A percentile compares a stretch with the other conserved stretches of the same genome.
phyloP scores from a whole-genome alignment of 2,113 vertebrate genomes.

The Poeciliopsis turrubarensis region DNA sequence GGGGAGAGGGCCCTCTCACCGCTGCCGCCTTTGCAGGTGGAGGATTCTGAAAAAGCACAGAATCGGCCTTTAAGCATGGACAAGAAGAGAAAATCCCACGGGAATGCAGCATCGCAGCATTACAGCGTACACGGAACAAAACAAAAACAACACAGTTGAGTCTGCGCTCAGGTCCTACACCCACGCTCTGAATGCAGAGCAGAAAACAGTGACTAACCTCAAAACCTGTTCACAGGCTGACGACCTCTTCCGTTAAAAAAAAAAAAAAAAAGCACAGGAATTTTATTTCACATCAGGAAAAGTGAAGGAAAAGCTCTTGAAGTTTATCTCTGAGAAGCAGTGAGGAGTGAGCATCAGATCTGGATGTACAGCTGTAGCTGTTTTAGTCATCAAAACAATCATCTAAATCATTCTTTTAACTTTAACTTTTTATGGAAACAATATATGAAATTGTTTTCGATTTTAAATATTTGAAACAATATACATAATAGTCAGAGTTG shows the following conservation, averaged over 20 bases:
- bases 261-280: neutral
- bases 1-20: slow-evolving; percentile 41
- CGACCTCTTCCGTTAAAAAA: neutral
- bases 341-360: neutral
- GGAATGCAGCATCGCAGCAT: neutral
- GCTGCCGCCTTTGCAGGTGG: slow-evolving; percentile 18
- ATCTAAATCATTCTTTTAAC: neutral
- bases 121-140: neutral
- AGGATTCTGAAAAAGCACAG: slow-evolving; percentile 40
- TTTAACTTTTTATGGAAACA: neutral
- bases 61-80: neutral
- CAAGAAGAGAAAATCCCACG: neutral
- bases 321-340: neutral
- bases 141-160: neutral
- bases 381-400: neutral
- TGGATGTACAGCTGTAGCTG: neutral
- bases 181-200: slow-evolving; percentile 6
- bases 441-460: neutral
- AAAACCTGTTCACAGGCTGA: neutral
- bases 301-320: neutral
- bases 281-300: neutral
- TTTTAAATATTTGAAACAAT: neutral
- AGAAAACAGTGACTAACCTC: neutral
- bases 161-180: neutral
- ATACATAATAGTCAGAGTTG: no score